These are phyloP conservation scores for Azemiops feae DNA, from an alignment of 2,113 vertebrate species.

Conservation along the genomic window DNA sequence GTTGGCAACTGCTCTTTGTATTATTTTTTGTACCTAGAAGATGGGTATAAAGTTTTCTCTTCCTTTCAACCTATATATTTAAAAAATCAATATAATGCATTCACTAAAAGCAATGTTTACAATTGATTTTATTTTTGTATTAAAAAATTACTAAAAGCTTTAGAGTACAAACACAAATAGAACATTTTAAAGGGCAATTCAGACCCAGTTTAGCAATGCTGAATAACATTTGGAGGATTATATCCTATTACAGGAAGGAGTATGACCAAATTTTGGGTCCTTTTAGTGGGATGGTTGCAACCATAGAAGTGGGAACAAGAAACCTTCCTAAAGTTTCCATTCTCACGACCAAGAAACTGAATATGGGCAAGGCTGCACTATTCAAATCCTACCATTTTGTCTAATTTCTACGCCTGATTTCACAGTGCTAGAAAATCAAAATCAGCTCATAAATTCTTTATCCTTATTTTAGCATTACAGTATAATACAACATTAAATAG, in stretches of 20 bases:
- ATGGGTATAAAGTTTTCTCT: not conserved
- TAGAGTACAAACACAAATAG: not conserved
- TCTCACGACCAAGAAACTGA: not conserved
- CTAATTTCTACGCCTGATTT: not conserved
- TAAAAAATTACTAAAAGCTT: not conserved
- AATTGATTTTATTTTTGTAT: not conserved
- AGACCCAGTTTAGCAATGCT: not conserved
- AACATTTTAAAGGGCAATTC: not conserved
- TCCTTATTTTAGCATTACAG: not conserved
- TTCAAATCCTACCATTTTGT: not conserved
- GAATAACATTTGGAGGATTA: not conserved
- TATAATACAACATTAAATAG: not conserved
- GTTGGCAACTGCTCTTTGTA: not conserved
- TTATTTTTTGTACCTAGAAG: not conserved
- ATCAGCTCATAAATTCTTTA: not conserved
- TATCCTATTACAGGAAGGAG: not conserved
- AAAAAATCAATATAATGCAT: not conserved
- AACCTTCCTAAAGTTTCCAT: not conserved
- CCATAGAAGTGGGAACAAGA: not conserved
- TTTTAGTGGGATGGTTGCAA: not conserved
- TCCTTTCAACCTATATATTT: not conserved
- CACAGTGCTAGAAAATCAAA: not conserved
- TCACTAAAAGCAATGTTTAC: not conserved
- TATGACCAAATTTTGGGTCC: not conserved
- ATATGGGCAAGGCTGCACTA: not conserved